Evolutionary conservation across 2,113 vertebrate genomes (phyloP), one percentile per base, ranked within the genome.

Genomic region (Sinocyclocheilus rhinocerous): DNA sequence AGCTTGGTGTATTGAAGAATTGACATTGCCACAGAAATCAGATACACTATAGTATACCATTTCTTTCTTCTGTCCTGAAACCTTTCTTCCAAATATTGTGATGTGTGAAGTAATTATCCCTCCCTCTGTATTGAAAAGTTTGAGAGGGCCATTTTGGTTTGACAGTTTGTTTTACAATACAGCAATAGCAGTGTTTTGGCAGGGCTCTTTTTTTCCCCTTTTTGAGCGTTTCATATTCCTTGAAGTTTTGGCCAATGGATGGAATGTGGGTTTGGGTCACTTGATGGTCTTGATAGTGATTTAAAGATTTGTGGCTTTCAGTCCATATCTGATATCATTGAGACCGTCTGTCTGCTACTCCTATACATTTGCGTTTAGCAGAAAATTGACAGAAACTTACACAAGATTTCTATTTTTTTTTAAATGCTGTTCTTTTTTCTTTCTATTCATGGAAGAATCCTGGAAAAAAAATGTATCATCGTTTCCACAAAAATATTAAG

Each of bases 51-150:
- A 65, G 1, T 48, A 65, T 13, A 29, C 15, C 7, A 45, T 48
- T 81, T 63, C 15, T 81, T 22, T 81, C 39, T 65, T 24, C 22
- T 65, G 79, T 81, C 59, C 59, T 29, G 79, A 65, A 65, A 48
- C n/a, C 33, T 42, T 48, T 81, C 42, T 50, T 16, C 42, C 73
- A 76, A 42, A 45, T 16, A 48, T 26, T 29, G 78, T 81, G 22
- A 12, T 48, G 18, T 48, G 59, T 48, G n/a, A 65, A 65, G 63
- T 65, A 39, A 18, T 65, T 65, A 26, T 65, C n/a, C 36, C 45
- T 48, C n/a, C 6, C 4, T 29, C n/a, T 29, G 8, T 81, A 6
- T 16, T 80, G 12, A 63, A 80, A 61, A 29, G n/a, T 48, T 13
- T 65, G 29, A 39, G 7, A 36, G 29, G 2, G 55, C 20, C 77